phyloP scores from a whole-genome alignment of 2,888 invertebrate species.

The Scelioninae gen. 2 region DNA sequence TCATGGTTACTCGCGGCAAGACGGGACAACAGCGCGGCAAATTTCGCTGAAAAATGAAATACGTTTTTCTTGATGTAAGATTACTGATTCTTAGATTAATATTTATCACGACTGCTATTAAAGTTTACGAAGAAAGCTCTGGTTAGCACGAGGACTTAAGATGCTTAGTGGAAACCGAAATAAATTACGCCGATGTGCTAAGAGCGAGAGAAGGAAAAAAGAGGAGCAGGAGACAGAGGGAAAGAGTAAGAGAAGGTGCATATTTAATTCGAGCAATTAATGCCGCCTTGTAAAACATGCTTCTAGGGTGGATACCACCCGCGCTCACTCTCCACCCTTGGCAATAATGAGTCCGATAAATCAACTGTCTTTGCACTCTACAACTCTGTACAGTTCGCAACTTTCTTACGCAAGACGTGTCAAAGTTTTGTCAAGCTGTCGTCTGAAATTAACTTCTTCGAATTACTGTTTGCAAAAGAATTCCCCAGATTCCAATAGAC shows the following conservation, averaged over 20 bases:
- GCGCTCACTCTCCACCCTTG: slow-evolving; percentile 67
- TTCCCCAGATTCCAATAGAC: no score
- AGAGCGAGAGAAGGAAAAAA: slow-evolving; percentile 61
- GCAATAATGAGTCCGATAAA: slow-evolving; percentile 76
- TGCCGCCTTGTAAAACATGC: slow-evolving; percentile 76
- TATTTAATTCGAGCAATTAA: slow-evolving; percentile 76
- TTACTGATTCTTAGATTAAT: slow-evolving; percentile 55
- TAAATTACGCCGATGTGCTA: slow-evolving; percentile 71
- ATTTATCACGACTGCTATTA: slow-evolving; percentile 60
- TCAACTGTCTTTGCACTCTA: slow-evolving; percentile 74
- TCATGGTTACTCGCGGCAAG: neutral
- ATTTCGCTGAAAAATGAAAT: slow-evolving; percentile 10
- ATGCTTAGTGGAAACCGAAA: slow-evolving; percentile 73
- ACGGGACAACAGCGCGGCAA: neutral
- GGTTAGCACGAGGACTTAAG: slow-evolving; percentile 69
- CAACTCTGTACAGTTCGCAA: slow-evolving; percentile 72
- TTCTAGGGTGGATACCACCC: slow-evolving; percentile 71
- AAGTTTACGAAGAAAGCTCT: slow-evolving; percentile 60
- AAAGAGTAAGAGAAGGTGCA: slow-evolving; percentile 70
- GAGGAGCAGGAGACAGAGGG: slow-evolving; percentile 47
- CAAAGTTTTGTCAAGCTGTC: slow-evolving; percentile 44
- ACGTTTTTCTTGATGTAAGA: slow-evolving; percentile 41
- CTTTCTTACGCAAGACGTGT: slow-evolving; percentile 34
- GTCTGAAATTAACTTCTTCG: neutral
- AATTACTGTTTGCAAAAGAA: neutral